phyloP scores from a whole-genome alignment of 2,113 vertebrate species.

The Anthoscopus minutus region DNA sequence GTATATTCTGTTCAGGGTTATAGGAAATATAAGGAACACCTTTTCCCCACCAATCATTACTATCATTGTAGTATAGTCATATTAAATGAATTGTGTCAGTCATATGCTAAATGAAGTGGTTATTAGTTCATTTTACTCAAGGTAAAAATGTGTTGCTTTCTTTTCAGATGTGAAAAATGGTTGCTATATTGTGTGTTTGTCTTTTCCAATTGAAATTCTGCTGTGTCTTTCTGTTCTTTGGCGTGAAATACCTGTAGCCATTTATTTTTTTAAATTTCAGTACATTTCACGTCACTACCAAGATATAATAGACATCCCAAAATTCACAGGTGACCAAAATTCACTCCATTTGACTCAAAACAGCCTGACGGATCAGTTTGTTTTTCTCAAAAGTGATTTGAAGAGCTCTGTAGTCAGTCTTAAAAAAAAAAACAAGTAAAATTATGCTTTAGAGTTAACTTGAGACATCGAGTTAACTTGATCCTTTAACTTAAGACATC shows the following conservation, averaged over 20 bases:
- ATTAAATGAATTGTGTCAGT: background rate
- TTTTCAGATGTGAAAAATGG: background rate
- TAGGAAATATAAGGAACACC: background rate
- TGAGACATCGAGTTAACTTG: too few species aligned
- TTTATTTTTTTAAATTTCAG: background rate
- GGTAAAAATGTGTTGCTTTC: background rate
- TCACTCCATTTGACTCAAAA: background rate
- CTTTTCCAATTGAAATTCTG: background rate
- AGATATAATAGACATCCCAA: background rate
- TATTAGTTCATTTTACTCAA: background rate
- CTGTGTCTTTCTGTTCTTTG: background rate
- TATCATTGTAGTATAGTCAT: background rate
- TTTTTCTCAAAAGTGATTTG: background rate
- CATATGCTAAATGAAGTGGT: background rate
- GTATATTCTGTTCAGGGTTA: background rate
- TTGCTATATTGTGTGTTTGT: background rate
- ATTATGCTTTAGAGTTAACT: background rate
- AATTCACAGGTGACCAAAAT: background rate
- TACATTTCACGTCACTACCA: background rate
- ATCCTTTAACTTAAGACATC: background rate
- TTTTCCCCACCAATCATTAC: background rate
- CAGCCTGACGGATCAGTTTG: background rate
- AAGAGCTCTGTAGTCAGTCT: background rate
- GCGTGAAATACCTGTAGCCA: background rate
- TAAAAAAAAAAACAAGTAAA: background rate